Evolutionary conservation across 1,140 invertebrate species (phyloP).

Genomic region (Macrobrachium rosenbergii): DNA sequence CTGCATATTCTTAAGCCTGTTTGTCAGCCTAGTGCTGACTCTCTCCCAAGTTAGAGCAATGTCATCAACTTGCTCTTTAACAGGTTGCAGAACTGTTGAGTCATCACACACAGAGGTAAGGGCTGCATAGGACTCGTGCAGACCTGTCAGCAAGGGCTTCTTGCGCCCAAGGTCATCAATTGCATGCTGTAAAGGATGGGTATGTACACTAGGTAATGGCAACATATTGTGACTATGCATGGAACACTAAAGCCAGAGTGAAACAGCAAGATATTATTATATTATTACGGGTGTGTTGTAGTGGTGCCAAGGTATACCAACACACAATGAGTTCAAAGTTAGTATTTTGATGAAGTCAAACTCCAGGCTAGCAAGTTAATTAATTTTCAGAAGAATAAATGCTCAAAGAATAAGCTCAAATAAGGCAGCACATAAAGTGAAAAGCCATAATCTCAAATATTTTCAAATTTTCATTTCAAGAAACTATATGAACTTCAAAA

Average conservation of each 20-base stretch:
- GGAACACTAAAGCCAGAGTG: not conserved
- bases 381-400: too few species aligned
- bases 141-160: slow-evolving; percentile 75
- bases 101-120: slow-evolving; percentile 79
- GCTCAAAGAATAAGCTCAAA: too few species aligned
- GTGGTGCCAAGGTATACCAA: too few species aligned
- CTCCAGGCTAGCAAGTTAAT: too few species aligned
- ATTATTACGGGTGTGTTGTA: too few species aligned
- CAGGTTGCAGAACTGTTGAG: slow-evolving; percentile 74
- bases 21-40: slow-evolving; percentile 67
- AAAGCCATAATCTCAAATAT: too few species aligned
- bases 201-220: slow-evolving; percentile 26
- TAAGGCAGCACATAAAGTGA: too few species aligned
- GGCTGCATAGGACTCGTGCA: slow-evolving; percentile 76
- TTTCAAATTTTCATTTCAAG: too few species aligned
- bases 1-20: slow-evolving; percentile 63
- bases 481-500: too few species aligned
- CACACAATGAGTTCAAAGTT: too few species aligned
- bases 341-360: too few species aligned
- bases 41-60: slow-evolving; percentile 69
- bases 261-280: too few species aligned
- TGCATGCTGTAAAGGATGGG: slow-evolving; percentile 72
- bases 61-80: slow-evolving; percentile 74
- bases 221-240: not conserved
- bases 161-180: slow-evolving; percentile 78